Percentiles rank a stretch among this genome's conserved stretches.
Conservation (phyloP, 2,888 invertebrate genomes). For the Trachelus iudaicus region DNA sequence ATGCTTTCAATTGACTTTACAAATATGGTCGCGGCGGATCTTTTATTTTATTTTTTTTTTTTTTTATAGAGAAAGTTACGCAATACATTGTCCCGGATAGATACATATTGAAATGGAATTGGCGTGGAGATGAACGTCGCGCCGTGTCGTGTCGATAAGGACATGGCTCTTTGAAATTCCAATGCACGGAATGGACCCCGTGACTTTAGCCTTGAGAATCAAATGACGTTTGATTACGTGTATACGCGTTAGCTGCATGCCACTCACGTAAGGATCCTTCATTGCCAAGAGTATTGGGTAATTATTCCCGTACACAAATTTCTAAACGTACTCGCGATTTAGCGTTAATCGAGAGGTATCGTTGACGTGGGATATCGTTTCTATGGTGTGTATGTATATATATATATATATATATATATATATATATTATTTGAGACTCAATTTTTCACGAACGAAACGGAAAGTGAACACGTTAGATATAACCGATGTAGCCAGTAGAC, state of each 20-base stretch:
- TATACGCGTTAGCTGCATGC: not conserved
- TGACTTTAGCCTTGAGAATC: not conserved
- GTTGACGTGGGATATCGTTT: not conserved
- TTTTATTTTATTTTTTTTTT: too few species aligned
- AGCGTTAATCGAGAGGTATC: not conserved
- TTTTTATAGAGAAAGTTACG: not conserved
- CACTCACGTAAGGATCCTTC: not conserved
- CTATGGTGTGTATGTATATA: not conserved
- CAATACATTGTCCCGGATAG: not conserved
- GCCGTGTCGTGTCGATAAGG: not conserved
- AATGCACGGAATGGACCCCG: not conserved
- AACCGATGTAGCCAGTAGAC: not conserved
- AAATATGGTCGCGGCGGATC: too few species aligned
- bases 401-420: not conserved
- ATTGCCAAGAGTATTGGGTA: not conserved
- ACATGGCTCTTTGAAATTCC: not conserved
- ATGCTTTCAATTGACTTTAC: not conserved
- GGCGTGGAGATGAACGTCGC: too few species aligned
- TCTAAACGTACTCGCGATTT: not conserved
- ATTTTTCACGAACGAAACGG: too few species aligned
- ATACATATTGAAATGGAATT: not conserved
- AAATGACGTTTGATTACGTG: not conserved
- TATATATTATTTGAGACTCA: not conserved
- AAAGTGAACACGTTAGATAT: too few species aligned
- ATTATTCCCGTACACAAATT: slow-evolving; percentile 23